phyloP scores from a whole-genome alignment of 2,113 vertebrate genomes.

The Harpagus bidentatus region DNA sequence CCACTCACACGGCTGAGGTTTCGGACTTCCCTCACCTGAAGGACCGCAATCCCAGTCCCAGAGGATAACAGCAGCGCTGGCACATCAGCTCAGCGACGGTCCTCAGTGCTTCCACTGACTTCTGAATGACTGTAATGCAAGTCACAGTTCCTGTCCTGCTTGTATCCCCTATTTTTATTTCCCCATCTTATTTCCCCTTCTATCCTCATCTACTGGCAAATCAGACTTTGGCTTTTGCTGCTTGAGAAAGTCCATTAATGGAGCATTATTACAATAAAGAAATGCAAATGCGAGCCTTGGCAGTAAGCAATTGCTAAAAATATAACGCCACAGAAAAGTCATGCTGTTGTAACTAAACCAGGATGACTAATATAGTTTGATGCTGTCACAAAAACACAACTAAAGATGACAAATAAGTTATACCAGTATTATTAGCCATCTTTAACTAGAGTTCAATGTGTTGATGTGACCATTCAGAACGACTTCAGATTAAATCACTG shows the following conservation, averaged over 20 bases:
- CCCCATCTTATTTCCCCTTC: background rate
- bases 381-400: background rate
- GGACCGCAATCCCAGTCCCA: background rate
- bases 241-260: background rate
- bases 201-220: background rate
- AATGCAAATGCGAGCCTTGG: background rate
- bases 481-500: background rate
- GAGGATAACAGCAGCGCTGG: rapidly evolving
- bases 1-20: background rate
- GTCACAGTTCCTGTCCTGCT: background rate
- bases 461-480: background rate
- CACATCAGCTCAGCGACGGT: background rate
- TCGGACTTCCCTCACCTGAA: background rate
- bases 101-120: background rate
- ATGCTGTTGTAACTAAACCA: background rate
- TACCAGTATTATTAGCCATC: background rate
- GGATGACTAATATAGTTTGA: background rate
- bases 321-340: background rate
- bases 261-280: background rate
- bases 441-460: background rate
- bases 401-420: background rate
- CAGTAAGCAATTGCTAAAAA: background rate
- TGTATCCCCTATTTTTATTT: background rate
- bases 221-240: background rate
- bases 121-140: background rate